Percentiles rank a stretch among this genome's conserved stretches.
Conservation (phyloP, 2,797 vertebrate genomes). For the Pogoniulus pusillus region DNA sequence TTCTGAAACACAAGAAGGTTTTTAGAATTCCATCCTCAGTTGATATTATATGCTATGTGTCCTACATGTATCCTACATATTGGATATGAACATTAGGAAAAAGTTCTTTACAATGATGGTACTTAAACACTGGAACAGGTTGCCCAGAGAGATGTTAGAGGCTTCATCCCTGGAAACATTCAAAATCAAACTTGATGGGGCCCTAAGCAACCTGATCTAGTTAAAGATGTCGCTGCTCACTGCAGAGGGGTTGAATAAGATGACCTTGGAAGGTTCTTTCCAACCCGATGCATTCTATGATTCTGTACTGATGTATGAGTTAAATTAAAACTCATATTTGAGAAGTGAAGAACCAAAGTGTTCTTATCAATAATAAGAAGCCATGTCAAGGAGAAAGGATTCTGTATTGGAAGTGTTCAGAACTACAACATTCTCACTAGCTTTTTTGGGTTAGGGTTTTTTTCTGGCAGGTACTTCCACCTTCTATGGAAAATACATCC, state of each 20-base stretch:
- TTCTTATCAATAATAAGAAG: neutral
- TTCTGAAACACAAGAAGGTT: neutral
- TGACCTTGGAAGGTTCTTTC: too few relatives aligned
- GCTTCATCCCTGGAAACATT: too few relatives aligned
- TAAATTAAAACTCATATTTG: neutral
- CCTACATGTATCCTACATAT: too few relatives aligned
- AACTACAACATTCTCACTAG: neutral
- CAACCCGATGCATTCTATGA: too few relatives aligned
- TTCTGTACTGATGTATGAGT: neutral
- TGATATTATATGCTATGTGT: neutral
- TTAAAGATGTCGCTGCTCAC: too few relatives aligned
- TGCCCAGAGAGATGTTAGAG: too few relatives aligned
- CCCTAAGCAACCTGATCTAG: too few relatives aligned
- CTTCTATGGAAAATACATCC: neutral
- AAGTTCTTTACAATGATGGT: too few relatives aligned
- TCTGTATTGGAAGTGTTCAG: neutral
- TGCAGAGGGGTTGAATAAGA: too few relatives aligned
- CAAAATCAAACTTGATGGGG: too few relatives aligned
- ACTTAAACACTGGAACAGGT: too few relatives aligned
- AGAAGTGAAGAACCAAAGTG: neutral
- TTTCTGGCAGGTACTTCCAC: neutral
- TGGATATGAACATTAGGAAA: too few relatives aligned
- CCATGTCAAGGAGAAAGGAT: neutral
- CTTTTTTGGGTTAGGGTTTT: neutral
- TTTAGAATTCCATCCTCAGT: neutral